Evolutionary conservation across 1,140 invertebrate genomes (phyloP).

Genomic region (Mylabris phalerata): DNA sequence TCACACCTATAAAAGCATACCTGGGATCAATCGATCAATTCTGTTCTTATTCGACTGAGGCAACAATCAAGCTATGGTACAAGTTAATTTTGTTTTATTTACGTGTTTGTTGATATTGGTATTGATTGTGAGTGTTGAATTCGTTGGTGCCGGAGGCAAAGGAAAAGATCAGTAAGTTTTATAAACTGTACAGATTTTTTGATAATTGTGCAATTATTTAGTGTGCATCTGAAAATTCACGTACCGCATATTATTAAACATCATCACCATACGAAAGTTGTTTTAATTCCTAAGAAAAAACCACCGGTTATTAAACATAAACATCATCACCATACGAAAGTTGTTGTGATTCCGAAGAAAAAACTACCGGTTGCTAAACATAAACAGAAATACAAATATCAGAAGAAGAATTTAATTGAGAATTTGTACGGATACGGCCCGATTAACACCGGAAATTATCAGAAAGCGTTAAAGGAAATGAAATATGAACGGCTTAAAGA

Average conservation of each 20-base stretch:
- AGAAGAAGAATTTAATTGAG: too few species aligned
- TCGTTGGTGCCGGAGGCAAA: not conserved
- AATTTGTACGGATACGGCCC: not conserved
- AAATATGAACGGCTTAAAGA: too few species aligned
- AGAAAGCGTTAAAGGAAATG: too few species aligned
- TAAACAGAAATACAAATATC: not conserved
- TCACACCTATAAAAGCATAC: too few species aligned
- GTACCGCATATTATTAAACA: constrained; percentile 3
- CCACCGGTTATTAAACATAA: not conserved
- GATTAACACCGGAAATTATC: too few species aligned
- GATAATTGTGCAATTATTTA: not conserved
- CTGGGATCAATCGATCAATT: too few species aligned
- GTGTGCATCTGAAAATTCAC: not conserved
- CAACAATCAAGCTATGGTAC: too few species aligned
- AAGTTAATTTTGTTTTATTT: too few species aligned
- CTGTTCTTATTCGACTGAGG: too few species aligned
- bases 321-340: constrained; percentile 1
- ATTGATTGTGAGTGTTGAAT: not conserved
- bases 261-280: not conserved
- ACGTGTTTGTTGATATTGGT: not conserved
- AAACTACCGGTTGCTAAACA: not conserved
- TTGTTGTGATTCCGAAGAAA: not conserved
- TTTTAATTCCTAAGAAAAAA: not conserved
- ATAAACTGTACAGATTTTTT: too few species aligned
- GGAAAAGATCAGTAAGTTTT: not conserved